A percentile compares a stretch with the other conserved stretches of the same genome.
These are phyloP conservation scores for Recurvirostra avosetta DNA, from an alignment of 2,113 vertebrate genomes.

Conservation along the genomic window DNA sequence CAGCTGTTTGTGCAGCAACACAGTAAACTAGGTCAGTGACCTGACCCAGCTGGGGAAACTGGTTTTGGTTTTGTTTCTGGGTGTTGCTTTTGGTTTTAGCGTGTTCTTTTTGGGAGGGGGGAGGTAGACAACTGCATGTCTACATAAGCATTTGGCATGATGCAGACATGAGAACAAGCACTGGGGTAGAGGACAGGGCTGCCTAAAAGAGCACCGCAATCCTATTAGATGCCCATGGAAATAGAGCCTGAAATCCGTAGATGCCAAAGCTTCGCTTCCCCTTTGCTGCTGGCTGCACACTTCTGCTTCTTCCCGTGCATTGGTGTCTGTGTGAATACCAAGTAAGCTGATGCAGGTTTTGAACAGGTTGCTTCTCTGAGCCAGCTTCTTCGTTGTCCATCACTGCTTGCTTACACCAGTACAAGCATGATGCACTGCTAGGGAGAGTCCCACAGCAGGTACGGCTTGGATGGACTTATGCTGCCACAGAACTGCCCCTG, in stretches of 20 bases:
- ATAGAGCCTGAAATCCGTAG: neutral
- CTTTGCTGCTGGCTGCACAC: neutral
- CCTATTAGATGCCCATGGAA: neutral
- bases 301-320: neutral
- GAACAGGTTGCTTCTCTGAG: fast-evolving
- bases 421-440: fast-evolving
- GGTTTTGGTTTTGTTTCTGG: neutral
- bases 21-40: neutral
- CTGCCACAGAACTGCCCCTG: neutral
- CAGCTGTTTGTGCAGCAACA: neutral
- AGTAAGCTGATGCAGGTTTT: neutral
- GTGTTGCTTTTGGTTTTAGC: fast-evolving
- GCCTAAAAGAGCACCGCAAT: neutral
- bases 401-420: neutral
- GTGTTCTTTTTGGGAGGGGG: neutral
- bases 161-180: neutral
- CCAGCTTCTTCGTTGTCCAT: neutral
- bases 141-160: neutral
- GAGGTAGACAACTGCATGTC: neutral
- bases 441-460: neutral
- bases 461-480: neutral
- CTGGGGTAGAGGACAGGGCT: neutral
- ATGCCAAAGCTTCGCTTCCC: neutral
- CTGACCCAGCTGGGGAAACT: neutral
- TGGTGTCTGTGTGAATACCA: neutral